phyloP scores from a whole-genome alignment of 2,797 vertebrate species.

The Sardinella longiceps region DNA sequence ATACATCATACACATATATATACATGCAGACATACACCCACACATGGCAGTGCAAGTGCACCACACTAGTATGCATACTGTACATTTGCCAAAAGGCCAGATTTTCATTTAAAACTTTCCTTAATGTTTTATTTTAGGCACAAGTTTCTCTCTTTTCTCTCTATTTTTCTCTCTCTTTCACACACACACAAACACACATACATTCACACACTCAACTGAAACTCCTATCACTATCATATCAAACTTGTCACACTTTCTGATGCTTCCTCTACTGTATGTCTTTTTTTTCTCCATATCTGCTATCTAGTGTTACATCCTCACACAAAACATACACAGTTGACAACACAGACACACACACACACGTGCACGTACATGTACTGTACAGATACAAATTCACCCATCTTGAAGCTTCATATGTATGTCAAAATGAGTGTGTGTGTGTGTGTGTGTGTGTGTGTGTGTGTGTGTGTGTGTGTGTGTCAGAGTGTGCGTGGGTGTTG shows the following conservation, averaged over 20 bases:
- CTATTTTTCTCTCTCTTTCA: conserved; percentile 16
- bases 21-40: conserved; percentile 19
- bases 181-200: conserved; percentile 17
- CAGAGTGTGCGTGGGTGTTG: conserved; percentile 52
- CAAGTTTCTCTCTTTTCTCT: conserved; percentile 5
- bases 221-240: too few species aligned
- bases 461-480: conserved; percentile 36
- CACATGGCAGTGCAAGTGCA: background rate
- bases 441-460: conserved; percentile 39
- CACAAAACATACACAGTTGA: background rate
- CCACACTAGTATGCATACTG: conserved; percentile 17
- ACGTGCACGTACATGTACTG: conserved; percentile 21
- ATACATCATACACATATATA: conserved; percentile 9
- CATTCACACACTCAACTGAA: background rate
- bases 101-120: background rate
- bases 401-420: conserved; percentile 27
- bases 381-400: conserved; percentile 33
- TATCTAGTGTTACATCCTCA: background rate
- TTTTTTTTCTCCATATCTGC: too few species aligned
- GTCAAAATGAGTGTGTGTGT: conserved; percentile 28
- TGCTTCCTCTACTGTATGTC: too few species aligned
- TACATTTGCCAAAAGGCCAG: background rate
- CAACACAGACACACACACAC: conserved; percentile 35
- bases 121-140: too few species aligned
- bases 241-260: too few species aligned